Conservation (phyloP, 30 jellyfish, hydroid and myxozoan genomes). For the Sanderia malayensis region DNA sequence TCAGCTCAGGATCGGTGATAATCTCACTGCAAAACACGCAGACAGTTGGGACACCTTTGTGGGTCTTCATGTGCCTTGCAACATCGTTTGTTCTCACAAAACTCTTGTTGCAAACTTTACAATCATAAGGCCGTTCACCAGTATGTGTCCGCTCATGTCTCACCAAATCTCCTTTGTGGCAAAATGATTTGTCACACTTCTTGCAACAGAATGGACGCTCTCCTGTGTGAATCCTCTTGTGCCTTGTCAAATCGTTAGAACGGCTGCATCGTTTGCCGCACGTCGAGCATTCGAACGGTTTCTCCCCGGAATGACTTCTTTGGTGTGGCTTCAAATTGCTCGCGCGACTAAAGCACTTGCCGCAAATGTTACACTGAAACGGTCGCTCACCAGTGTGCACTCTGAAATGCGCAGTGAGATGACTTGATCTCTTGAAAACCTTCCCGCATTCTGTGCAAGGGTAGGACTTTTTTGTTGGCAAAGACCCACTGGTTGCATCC, state of each 20-base stretch:
- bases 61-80: slow-evolving; percentile 52
- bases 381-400: slow-evolving; percentile 94
- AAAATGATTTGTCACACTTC: slow-evolving; percentile 44
- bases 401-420: slow-evolving; percentile 74
- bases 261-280: slow-evolving; percentile 70
- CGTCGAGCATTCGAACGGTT: slow-evolving; percentile 51
- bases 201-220: slow-evolving; percentile 59
- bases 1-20: slow-evolving; percentile 26
- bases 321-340: slow-evolving; percentile 77
- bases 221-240: slow-evolving; percentile 66
- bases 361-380: slow-evolving; percentile 79
- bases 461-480: slow-evolving; percentile 40
- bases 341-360: slow-evolving; percentile 78
- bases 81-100: slow-evolving; percentile 58
- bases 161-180: slow-evolving; percentile 65
- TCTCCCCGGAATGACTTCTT: slow-evolving; percentile 80
- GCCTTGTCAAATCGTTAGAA: slow-evolving; percentile 56
- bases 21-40: slow-evolving; percentile 41
- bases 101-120: slow-evolving; percentile 45
- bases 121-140: slow-evolving; percentile 62
- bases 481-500: neutral
- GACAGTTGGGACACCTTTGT: slow-evolving; percentile 39
- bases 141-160: slow-evolving; percentile 67
- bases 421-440: slow-evolving; percentile 78
- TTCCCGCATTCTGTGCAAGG: slow-evolving; percentile 78